Evolutionary conservation across 1,140 invertebrate species (phyloP).

Genomic region (Brachionus rubens): DNA sequence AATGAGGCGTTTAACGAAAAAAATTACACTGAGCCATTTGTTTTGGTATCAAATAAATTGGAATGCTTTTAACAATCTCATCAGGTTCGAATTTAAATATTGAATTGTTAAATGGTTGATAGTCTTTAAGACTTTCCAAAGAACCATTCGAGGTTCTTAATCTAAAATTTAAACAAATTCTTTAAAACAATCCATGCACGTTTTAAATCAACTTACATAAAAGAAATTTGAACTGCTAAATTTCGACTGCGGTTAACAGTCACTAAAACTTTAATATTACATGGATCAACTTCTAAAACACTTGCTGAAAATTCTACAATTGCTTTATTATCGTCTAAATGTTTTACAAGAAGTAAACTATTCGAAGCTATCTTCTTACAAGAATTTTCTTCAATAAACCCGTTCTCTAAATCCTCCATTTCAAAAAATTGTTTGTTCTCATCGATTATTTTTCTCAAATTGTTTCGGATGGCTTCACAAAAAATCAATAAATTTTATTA

Average conservation of each 20-base stretch:
- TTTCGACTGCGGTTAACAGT: too few species aligned
- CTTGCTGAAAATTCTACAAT: constrained; percentile 5
- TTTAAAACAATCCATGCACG: not conserved
- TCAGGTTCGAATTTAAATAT: constrained; percentile 9
- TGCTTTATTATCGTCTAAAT: not conserved
- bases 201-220: not conserved
- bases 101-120: not conserved
- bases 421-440: too few species aligned
- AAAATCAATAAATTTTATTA: too few species aligned
- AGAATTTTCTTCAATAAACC: too few species aligned
- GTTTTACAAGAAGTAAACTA: too few species aligned
- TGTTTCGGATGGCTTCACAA: too few species aligned
- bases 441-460: too few species aligned
- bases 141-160: not conserved
- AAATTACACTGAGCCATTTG: not conserved
- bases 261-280: too few species aligned
- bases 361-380: too few species aligned
- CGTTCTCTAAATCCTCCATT: too few species aligned
- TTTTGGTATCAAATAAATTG: not conserved
- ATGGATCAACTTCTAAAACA: not conserved
- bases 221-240: not conserved
- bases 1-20: not conserved
- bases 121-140: not conserved
- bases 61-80: not conserved
- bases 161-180: not conserved